These are phyloP conservation scores for Altica lythri DNA, from an alignment of 2,888 invertebrate species.

Conservation along the genomic window DNA sequence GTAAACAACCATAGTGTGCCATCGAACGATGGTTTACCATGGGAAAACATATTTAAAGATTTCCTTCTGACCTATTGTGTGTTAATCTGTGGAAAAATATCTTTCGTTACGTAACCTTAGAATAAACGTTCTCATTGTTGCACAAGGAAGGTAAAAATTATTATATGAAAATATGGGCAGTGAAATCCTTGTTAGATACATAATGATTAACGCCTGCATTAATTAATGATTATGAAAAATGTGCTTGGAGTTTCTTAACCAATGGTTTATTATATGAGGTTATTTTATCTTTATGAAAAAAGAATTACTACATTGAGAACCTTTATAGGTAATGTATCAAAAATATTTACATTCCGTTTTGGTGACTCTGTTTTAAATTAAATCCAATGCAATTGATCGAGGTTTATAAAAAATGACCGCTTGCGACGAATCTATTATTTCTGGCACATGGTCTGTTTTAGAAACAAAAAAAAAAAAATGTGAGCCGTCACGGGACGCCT, in stretches of 20 bases:
- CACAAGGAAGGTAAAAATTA: slow-evolving; percentile 19
- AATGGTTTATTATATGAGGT: too few relatives aligned
- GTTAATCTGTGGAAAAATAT: slow-evolving; percentile 19
- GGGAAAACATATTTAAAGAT: slow-evolving; percentile 7
- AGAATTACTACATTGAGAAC: too few relatives aligned
- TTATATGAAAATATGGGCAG: slow-evolving; percentile 12
- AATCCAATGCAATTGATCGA: too few relatives aligned
- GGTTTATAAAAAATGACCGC: too few relatives aligned
- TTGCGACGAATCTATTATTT: too few relatives aligned
- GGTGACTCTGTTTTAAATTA: too few relatives aligned
- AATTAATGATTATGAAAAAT: slow-evolving; percentile 11
- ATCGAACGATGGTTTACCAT: slow-evolving; percentile 6
- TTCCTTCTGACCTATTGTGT: slow-evolving; percentile 16
- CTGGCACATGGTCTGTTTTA: too few relatives aligned
- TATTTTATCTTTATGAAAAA: too few relatives aligned
- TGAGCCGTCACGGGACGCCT: too few relatives aligned
- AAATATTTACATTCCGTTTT: too few relatives aligned
- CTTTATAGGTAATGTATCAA: too few relatives aligned
- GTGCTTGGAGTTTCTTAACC: background rate
- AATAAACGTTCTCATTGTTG: slow-evolving; percentile 16
- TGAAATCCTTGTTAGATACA: slow-evolving; percentile 12
- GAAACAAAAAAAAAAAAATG: too few relatives aligned
- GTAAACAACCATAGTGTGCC: slow-evolving; percentile 7
- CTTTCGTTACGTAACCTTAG: slow-evolving; percentile 17
- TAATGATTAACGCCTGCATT: slow-evolving; percentile 6